Evolutionary conservation across 2,797 vertebrate species (phyloP), one percentile per base, ranked within the genome.

Genomic region (Sebastes itinus): DNA sequence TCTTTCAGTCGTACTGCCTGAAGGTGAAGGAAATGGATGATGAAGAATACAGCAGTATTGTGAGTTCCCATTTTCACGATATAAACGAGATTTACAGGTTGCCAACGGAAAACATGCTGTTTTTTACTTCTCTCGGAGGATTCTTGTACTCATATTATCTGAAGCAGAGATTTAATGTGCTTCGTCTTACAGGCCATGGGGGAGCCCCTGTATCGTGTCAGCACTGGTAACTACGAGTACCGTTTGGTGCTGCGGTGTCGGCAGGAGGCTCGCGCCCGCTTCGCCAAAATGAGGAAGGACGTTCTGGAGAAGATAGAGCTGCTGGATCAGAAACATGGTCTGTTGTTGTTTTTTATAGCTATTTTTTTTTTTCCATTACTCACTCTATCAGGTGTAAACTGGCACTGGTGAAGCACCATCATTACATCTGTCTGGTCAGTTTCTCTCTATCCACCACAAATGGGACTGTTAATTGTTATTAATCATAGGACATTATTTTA

Each of bases 1-100:
- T 86, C 33, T 93, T 93, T 82, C 94, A 99, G 99, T 99, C 99
- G 0, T 99, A 99, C 90, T 99, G 99, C 92, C 93, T 99, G 89
- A 99, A 99, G 94, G 99, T 99, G 93, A 99, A 99, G 90, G 99
- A 99, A 91, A 99, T 99, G 99, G 99, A 99, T 18, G 99, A 99
- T 71, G 99, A 99, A 85, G 99, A 99, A 64, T 99, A 99, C 95
- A 99, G 96, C 95, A 99, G 97, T 88, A 98, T 98, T 9, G 99
- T 99, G 90, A 98, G 98, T 98, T 32, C 1, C 28, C 1, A 1
- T 54, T 76, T 33, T 33, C 18, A 27, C 25, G 4, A 46, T 32
- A 35, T 14, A 18, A 6, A 69, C 1, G 3, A 46, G 25, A 62
- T 20, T 25, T n/a, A 6, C 13, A 16, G 54, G 5, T 23, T 72